Conservation (phyloP, 2,113 vertebrate species). For the Trochalopteron elliotii region DNA sequence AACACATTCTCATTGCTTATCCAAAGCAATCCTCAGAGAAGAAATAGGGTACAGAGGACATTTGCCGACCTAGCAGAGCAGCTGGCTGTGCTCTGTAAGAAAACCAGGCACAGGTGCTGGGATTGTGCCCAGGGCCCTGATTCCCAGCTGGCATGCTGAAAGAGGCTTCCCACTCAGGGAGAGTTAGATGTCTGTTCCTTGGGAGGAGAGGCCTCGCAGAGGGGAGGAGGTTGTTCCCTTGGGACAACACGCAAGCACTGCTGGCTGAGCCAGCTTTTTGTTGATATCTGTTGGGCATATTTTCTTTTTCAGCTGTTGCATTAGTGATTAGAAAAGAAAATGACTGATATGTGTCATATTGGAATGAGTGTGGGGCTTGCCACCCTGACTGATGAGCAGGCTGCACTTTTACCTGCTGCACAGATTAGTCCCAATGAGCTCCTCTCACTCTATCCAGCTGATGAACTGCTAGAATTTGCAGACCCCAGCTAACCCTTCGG, state of each 20-base stretch:
- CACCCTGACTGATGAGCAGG: not conserved
- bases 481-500: not conserved
- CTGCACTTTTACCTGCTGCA: not conserved
- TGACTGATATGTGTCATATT: rapidly evolving
- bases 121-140: constrained; percentile 43
- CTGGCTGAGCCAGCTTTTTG: not conserved
- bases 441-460: not conserved
- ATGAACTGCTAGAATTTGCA: not conserved
- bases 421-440: not conserved
- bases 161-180: not conserved
- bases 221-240: constrained; percentile 48
- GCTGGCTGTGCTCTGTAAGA: constrained; percentile 32
- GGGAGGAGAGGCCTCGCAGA: constrained; percentile 47
- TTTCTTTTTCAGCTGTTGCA: not conserved
- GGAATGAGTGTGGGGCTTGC: not conserved
- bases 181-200: constrained; percentile 33
- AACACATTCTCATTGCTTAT: not conserved
- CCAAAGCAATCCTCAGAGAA: not conserved
- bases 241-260: not conserved
- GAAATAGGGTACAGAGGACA: not conserved
- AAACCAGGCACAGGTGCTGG: constrained; percentile 66
- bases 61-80: constrained; percentile 37
- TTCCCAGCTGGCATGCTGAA: constrained; percentile 48
- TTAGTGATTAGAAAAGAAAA: not conserved
- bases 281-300: not conserved